Percentiles rank a stretch among this genome's conserved stretches.
Conservation (phyloP, 1,140 invertebrate genomes). For the Drosophila biarmipes region DNA sequence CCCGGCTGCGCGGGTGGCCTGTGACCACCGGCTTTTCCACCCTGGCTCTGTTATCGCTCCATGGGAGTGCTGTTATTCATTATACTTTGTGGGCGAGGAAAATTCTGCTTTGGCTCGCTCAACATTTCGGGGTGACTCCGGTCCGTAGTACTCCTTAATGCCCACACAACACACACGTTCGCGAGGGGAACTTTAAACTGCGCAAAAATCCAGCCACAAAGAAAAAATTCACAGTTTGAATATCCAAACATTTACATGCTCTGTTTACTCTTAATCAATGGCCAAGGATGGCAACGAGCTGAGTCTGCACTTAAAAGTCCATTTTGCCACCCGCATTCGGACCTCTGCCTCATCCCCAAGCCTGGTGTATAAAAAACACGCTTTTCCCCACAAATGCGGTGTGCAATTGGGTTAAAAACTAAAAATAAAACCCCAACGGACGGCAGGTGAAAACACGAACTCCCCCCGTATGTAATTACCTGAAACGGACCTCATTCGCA, state of each 20-base stretch:
- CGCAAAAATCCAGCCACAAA: constrained; percentile 47
- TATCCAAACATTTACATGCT: constrained; percentile 77
- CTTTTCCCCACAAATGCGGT: constrained; percentile 8
- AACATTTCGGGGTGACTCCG: constrained; percentile 36
- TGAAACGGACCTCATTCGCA: constrained; percentile 37
- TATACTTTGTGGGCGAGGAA: constrained; percentile 42
- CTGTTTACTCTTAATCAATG: constrained; percentile 78
- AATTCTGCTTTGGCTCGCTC: constrained; percentile 28
- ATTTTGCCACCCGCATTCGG: constrained; percentile 47
- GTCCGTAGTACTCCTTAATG: neutral
- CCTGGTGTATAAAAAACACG: neutral
- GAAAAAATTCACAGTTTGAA: constrained; percentile 61
- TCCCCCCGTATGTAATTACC: constrained; percentile 30
- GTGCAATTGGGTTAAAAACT: constrained; percentile 35
- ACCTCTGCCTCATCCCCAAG: constrained; percentile 6
- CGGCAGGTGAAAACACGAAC: constrained; percentile 13
- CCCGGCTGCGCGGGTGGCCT: constrained; percentile 45
- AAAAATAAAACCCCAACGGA: constrained; percentile 35
- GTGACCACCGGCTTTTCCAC: constrained; percentile 37
- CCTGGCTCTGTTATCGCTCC: constrained; percentile 44
- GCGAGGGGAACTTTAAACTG: constrained; percentile 33
- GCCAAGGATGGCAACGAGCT: constrained; percentile 56
- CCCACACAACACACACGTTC: constrained; percentile 8
- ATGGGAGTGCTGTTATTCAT: constrained; percentile 41
- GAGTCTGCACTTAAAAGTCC: constrained; percentile 40